These are phyloP conservation scores for Apodemus agrarius DNA, from an alignment of 2,797 vertebrate species.

Conservation along the genomic window DNA sequence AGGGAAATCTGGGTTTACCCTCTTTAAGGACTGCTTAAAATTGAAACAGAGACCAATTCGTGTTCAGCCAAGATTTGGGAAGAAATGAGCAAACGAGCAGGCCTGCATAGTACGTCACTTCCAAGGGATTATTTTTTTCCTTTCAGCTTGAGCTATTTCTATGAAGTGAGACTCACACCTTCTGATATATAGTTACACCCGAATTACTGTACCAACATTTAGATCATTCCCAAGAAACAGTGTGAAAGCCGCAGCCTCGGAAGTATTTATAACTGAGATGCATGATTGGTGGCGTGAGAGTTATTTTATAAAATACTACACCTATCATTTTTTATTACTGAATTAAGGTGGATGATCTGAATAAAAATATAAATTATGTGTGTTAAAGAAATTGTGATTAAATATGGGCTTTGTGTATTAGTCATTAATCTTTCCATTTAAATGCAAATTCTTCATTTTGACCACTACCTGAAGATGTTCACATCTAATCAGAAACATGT, in stretches of 20 bases:
- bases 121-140: slow-evolving; percentile 21
- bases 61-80: background rate
- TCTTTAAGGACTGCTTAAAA: background rate
- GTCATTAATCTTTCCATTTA: slow-evolving; percentile 90
- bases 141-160: slow-evolving; percentile 69
- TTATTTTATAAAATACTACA: slow-evolving; percentile 74
- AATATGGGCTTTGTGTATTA: slow-evolving; percentile 84
- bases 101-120: background rate
- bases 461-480: slow-evolving; percentile 84
- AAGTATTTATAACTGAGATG: slow-evolving; percentile 72
- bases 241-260: slow-evolving; percentile 70
- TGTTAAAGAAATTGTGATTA: slow-evolving; percentile 85
- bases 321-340: slow-evolving; percentile 80
- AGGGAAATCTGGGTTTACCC: background rate
- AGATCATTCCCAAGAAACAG: slow-evolving; percentile 62
- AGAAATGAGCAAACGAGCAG: background rate
- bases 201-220: slow-evolving; percentile 74
- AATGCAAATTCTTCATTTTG: slow-evolving; percentile 90
- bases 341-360: slow-evolving; percentile 84
- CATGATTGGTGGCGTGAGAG: slow-evolving; percentile 69
- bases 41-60: background rate
- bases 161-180: slow-evolving; percentile 73
- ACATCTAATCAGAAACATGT: slow-evolving; percentile 86
- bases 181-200: slow-evolving; percentile 74
- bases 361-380: slow-evolving; percentile 87